Conservation (phyloP, 64 coral and sea anemone genomes). For the Montipora capricornis region DNA sequence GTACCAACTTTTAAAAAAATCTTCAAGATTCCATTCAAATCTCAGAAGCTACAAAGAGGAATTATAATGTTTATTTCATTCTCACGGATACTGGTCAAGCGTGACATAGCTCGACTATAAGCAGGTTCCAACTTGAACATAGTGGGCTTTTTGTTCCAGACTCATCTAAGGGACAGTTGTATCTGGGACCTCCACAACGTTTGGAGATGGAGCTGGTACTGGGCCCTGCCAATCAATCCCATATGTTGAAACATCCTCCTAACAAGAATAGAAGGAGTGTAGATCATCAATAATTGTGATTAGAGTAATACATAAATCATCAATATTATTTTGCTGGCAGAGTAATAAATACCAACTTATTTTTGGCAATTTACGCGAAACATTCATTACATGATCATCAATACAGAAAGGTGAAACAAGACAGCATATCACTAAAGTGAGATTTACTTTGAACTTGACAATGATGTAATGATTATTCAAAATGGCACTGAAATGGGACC, state of each 20-base stretch:
- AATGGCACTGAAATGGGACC: too few relatives aligned
- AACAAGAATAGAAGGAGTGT: background rate
- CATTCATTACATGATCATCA: too few relatives aligned
- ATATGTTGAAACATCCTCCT: slow-evolving; percentile 31
- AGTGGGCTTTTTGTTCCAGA: background rate
- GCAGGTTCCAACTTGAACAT: background rate
- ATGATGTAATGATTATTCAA: too few relatives aligned
- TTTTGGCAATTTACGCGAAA: too few relatives aligned
- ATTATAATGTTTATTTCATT: background rate
- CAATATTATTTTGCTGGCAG: too few relatives aligned
- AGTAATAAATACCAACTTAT: too few relatives aligned
- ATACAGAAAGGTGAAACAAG: too few relatives aligned
- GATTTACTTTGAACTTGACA: too few relatives aligned
- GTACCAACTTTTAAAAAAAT: slow-evolving; percentile 1
- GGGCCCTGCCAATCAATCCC: slow-evolving; percentile 67
- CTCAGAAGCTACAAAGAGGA: background rate
- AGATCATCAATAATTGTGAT: background rate
- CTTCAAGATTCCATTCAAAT: slow-evolving; percentile 12
- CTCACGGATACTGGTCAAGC: background rate
- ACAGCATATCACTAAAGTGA: too few relatives aligned
- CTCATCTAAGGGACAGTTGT: slow-evolving; percentile 43
- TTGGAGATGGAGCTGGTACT: slow-evolving; percentile 9
- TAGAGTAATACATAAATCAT: background rate
- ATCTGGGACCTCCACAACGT: slow-evolving; percentile 38
- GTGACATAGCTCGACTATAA: background rate